Base-by-base conservation (phyloP, 2,888 invertebrate species). In the Thelaira solivaga region DNA sequence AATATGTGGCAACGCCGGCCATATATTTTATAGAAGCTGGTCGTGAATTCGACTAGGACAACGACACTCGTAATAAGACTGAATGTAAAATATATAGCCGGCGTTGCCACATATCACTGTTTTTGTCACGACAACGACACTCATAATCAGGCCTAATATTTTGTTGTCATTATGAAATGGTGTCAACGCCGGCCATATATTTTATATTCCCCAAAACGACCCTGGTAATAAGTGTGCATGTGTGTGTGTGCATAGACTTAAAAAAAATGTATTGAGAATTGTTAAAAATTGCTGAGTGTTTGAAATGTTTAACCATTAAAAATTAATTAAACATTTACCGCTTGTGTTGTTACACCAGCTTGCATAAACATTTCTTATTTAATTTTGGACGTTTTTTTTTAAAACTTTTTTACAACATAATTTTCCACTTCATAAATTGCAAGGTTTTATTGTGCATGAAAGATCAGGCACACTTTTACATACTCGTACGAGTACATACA, bases 341-440 rank as follows among this genome's bases (percentile, higher is more conserved):
- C 71, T 71, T 76, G 65, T 43, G 62, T 53, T 71, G 51, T 51
- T 57, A 53, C 34, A 47, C 41, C 61, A 61, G 45, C 67, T 36
- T 24, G 59, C 22, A 39, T 45, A 29, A 59, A 51, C 26, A 49
- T 49, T 53, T 68, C 62, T 53, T 13, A 20, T 31, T 34, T 24
- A 5, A 7, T 59, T 43, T 2, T 43, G 39, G 5, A 41, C 10
- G 47, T 49, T 41, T 41, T 41, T 39, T 39, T 41, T 5, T 18
- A 2, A 45, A 1, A 13, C 2, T 39, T 59, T 65, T 55, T 62
- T 62, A 59, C 78, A 74, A 78, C 69, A 74, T 53, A 57, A 74
- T 78, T 74, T 74, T 69, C 69, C 73, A 73, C 68, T 78, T 78
- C 69, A 69, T 65, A 78, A 74, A 69, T 53, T 73, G 59, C 39